Base-by-base conservation (phyloP, 2,888 invertebrate genomes). In the Mythimna albipuncta region DNA sequence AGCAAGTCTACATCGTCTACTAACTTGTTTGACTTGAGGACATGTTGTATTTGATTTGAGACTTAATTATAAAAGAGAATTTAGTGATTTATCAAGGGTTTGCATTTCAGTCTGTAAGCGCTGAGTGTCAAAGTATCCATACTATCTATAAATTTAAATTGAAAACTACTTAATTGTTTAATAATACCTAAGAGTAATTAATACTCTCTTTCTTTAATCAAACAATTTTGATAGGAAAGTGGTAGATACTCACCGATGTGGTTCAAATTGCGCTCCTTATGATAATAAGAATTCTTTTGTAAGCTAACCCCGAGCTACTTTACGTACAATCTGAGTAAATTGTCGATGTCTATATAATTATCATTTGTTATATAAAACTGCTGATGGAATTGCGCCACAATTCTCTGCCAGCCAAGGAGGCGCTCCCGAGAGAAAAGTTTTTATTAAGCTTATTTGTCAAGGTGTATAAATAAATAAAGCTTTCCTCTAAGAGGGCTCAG, bases 371-470 rank as follows among this genome's bases (percentile, higher is more conserved):
- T 71, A 73, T 73, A 76, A 67, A 66, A 71, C 79, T 66, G 58
- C 75, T 57, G 58, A 68, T 71, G 69, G 59, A 72, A 76, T 61
- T 59, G 59, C 50, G 74, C 58, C 75, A 41, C 68, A 76, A 44
- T 69, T 74, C 65, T 58, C 59, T 47, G 67, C 47, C 57, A 55
- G 52, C 69, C 63, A 7, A 55, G 41, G 55, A 52, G 44, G 61
- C 73, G 68, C 32, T 67, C 77, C 44, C 68, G 2, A 21, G 59
- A 61, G 71, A 63, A 76, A 75, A 74, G 59, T 69, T 82, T 85
- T 67, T 77, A 72, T 74, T 76, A 72, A 80, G 84, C 84, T 85
- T 83, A 78, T 85, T 84, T 84, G 77, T 81, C 81, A 81, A 75
- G 75, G 74, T 79, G 64, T 83, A 66, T 61, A 69, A 67, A 72